phyloP scores from a whole-genome alignment of 2,113 vertebrate species.

The Cinclus cinclus region DNA sequence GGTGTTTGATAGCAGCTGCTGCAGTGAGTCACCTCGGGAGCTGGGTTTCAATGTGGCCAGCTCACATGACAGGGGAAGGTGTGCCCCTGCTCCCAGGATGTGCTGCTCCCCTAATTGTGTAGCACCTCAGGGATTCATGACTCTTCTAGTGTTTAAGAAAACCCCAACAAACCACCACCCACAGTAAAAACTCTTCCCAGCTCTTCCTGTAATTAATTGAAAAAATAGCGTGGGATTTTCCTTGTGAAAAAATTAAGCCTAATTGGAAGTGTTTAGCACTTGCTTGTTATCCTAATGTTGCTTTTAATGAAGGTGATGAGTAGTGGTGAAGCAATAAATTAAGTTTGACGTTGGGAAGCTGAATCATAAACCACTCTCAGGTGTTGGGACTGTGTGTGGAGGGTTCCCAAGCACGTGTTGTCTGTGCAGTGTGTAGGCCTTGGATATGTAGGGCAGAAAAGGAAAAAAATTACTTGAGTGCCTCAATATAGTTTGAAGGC shows the following conservation, averaged over 20 bases:
- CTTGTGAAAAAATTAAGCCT: background rate
- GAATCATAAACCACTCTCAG: background rate
- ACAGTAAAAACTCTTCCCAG: background rate
- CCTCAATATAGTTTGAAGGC: background rate
- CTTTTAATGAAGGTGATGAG: conserved; percentile 34
- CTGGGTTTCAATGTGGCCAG: background rate
- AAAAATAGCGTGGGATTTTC: background rate
- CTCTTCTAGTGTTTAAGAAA: background rate
- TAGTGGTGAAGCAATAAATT: background rate
- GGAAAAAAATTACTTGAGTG: background rate
- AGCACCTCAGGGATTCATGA: background rate
- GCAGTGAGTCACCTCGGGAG: background rate
- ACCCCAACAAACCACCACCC: background rate
- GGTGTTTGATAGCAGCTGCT: background rate
- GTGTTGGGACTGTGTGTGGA: background rate
- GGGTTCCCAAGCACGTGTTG: background rate
- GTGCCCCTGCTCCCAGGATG: background rate
- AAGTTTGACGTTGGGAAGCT: background rate
- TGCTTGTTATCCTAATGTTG: background rate
- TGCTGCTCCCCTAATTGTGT: background rate
- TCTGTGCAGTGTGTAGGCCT: background rate
- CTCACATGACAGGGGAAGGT: background rate
- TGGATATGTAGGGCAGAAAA: background rate
- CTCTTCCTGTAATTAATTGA: background rate
- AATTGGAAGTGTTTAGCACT: background rate